Base-by-base conservation (phyloP, 2,888 invertebrate species). In the Altica lythri region DNA sequence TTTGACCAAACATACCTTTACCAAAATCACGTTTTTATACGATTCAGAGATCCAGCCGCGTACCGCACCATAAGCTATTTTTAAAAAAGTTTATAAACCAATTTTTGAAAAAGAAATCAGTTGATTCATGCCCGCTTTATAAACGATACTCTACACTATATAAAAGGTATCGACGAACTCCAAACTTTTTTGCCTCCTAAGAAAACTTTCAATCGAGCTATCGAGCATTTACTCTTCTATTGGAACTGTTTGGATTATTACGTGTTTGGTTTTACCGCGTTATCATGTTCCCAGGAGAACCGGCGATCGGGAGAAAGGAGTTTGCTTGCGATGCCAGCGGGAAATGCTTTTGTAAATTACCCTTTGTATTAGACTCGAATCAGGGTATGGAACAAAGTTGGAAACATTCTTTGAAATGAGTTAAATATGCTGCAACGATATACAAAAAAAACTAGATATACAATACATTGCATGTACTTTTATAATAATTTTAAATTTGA, bases 191-290 rank as follows among this genome's bases (percentile, higher is more conserved):
- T 49, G 22, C 10, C 30, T 49, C 40, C 48, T 27, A 49, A 49
- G 48, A 49, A 49, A 49, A 49, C 48, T 49, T 49, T 49, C 48
- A 49, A 49, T 49, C 48, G 48, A 49, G 48, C 48, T 40, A 51
- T 51, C 51, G 51, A 51, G 38, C 51, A 51, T 51, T 57, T 51
- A 51, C 51, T 51, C 51, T 45, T 30, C 37, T 35, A 43, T 45
- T 43, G 29, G 43, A 45, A 43, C 51, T 49, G 48, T 49, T 51
- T 51, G 51, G 51, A 45, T 51, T 51, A 51, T 44, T 44, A 44
- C 44, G 51, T 51, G 51, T 51, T 51, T 51, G 43, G 51, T 51
- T 51, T 51, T 43, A 44, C 37, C 43, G 51, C 51, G 43, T 51
- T 45, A 51, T 51, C 51, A 51, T 51, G 32, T 43, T 44, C 51